Evolutionary conservation across 1,140 invertebrate species (phyloP), one percentile per base, ranked within the genome.

Genomic region (Fopius arisanus): DNA sequence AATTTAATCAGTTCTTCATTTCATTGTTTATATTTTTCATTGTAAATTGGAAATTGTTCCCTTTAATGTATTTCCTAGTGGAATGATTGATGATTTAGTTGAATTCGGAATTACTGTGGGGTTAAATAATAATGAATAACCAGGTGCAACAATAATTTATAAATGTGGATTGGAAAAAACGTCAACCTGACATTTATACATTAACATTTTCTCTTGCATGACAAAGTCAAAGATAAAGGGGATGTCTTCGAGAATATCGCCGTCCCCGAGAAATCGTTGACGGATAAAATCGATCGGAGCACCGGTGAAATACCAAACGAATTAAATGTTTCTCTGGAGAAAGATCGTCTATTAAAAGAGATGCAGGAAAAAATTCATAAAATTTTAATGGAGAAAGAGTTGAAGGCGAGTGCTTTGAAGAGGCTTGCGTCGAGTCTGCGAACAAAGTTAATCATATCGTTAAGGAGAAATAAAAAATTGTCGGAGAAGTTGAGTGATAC

Each of bases 371-470:
- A 16, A 41, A 54, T n/a, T 59, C 54, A 2, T 37, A 78, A 21
- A 23, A 37, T 40, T 54, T 68, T 6, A 54, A 81, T 3, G 69
- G 70, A 23, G 26, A 48, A n/a, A 62, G 66, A 67, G 70, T 19
- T 6, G 59, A 77, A 78, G 33, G 26, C 66, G 10, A 71, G 63
- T n/a, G 26, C 23, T 21, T 23, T 65, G 40, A 73, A 19, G 28
- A 62, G 70, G n/a, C 62, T 73, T 33, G 65, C 80, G 21, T 63
- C 33, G 67, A 48, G 43, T 23, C 37, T 78, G 2, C 70, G 23
- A 41, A 28, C 31, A 9, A 76, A 79, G 7, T 80, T 72, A 68
- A 72, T 3, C 54, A 75, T 23, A 26, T 28, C 10, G 41, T 81
- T 4, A 54, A 26, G 14, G 75, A 66, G 37, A 75, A 59, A 72